These are phyloP conservation scores for Diceros bicornis DNA, from an alignment of 2,797 vertebrate genomes.

Conservation along the genomic window DNA sequence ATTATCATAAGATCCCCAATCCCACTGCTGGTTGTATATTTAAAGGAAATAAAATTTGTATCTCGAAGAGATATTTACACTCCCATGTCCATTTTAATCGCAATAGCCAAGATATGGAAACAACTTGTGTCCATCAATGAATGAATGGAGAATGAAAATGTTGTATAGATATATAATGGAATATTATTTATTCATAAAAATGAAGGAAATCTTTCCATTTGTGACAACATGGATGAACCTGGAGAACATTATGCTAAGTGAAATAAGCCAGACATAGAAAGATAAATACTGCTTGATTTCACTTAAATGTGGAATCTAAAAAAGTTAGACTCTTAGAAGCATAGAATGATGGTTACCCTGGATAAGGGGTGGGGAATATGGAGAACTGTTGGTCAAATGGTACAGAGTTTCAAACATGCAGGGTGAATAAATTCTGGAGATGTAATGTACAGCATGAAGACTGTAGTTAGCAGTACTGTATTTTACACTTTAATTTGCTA, in stretches of 20 bases:
- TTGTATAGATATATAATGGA: background rate
- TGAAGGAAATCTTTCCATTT: background rate
- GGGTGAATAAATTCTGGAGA: background rate
- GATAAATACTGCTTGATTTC: background rate
- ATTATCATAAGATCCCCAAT: background rate
- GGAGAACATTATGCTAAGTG: background rate
- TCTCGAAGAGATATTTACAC: background rate
- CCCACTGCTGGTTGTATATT: background rate
- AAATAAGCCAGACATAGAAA: background rate
- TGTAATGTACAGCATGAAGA: background rate
- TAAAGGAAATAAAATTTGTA: background rate
- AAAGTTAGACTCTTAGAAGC: background rate
- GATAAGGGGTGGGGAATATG: background rate
- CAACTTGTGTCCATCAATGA: background rate
- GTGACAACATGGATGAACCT: background rate
- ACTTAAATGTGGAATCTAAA: constrained; percentile 4
- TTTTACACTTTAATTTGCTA: background rate
- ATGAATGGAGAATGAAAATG: background rate
- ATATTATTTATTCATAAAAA: background rate
- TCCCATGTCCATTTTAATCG: background rate
- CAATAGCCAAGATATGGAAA: background rate
- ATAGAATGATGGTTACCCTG: background rate
- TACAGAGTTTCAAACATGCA: background rate
- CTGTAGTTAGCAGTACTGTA: background rate
- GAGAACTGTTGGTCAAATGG: background rate